These are phyloP conservation scores for Chirona hameri DNA, from an alignment of 2,888 invertebrate genomes.

Conservation along the genomic window DNA sequence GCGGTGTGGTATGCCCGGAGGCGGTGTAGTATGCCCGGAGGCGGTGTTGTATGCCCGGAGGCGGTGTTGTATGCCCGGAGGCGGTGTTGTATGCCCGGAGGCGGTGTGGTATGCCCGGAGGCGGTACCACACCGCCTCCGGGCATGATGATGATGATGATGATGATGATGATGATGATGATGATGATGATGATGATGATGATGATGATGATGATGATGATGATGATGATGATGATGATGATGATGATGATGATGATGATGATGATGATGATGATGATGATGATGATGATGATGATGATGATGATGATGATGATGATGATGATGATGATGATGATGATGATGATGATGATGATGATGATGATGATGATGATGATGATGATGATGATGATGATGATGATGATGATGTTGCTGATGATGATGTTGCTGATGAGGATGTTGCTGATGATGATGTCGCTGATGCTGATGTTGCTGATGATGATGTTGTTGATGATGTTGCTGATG, in stretches of 20 bases:
- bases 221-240: neutral
- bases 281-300: neutral
- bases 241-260: neutral
- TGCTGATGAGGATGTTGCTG: too few species aligned
- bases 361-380: neutral
- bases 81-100: too few species aligned
- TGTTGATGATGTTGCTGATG: too few species aligned
- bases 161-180: slow-evolving; percentile 1
- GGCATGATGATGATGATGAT: neutral
- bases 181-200: neutral
- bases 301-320: neutral
- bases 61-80: too few species aligned
- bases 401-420: too few species aligned
- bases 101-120: too few species aligned
- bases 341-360: neutral
- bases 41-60: too few species aligned
- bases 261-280: neutral
- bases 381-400: slow-evolving; percentile 25
- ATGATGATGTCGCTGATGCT: too few species aligned
- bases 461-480: too few species aligned
- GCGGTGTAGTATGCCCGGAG: too few species aligned
- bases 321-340: slow-evolving; percentile 8
- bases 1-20: too few species aligned
- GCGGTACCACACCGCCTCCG: too few species aligned
- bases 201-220: slow-evolving; percentile 7